Evolutionary conservation across 2,888 invertebrate genomes (phyloP), one percentile per base, ranked within the genome.

Genomic region (Mechanitis mazaeus): DNA sequence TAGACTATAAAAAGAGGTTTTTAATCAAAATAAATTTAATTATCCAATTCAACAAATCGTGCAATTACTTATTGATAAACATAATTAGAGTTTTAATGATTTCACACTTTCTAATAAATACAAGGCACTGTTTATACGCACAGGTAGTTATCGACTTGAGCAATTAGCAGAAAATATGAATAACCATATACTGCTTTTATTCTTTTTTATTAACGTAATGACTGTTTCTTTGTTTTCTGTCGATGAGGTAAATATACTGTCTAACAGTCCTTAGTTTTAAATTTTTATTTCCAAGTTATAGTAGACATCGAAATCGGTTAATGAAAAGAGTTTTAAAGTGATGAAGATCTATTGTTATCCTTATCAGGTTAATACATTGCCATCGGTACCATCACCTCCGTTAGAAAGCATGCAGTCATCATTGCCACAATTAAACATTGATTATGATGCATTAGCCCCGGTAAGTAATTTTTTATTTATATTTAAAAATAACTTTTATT

Each of bases 41-140:
- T 31, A 50, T 50, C 50, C 11, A 50, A 50, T 50, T 31, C 31
- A 50, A 50, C 50, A 31, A 50, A 50, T 50, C 31, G 31, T 31
- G 11, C 31, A 7, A 31, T 9, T 50, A 50, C 6, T 50, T 50
- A 50, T 50, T 45, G 20, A 45, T 33, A 59, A 55, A 38, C 38
- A 56, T 66, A 61, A 68, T 65, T 64, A 64, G 35, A 59, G 55
- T 63, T 54, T 31, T 33, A 46, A 46, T 55, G 57, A 70, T 71
- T 70, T 70, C 71, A 70, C 70, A 64, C 61, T 46, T 11, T 5
- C n/a, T 65, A 63, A 71, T 71, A 65, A 60, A 63, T 50, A 71
- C 64, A 65, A 58, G 55, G 42, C 38, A 11, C 33, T 60, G 59
- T 55, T 56, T 60, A 54, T 54, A 20, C 46, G 33, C 5, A 20